phyloP scores from a whole-genome alignment of 2,797 vertebrate genomes.

The Tadarida brasiliensis region DNA sequence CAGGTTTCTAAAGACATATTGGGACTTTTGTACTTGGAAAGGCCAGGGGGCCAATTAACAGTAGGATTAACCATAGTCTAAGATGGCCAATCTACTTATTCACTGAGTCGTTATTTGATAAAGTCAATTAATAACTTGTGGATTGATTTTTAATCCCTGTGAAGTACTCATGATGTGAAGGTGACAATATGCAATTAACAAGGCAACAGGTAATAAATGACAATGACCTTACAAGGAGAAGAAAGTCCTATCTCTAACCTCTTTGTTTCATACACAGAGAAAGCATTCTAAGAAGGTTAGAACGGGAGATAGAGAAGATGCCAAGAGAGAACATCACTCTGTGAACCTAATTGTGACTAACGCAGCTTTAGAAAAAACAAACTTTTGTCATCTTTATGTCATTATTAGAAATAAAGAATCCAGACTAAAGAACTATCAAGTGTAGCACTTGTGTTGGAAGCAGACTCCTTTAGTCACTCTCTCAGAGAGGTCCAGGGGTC shows the following conservation, averaged over 20 bases:
- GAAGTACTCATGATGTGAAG: slow-evolving; percentile 39
- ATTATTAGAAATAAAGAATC: slow-evolving; percentile 26
- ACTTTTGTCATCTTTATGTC: not conserved
- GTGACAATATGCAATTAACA: slow-evolving; percentile 68
- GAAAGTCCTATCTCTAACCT: not conserved
- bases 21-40: slow-evolving; percentile 48
- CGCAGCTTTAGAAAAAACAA: not conserved
- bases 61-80: slow-evolving; percentile 58
- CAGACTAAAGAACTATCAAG: not conserved
- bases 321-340: not conserved
- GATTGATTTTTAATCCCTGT: slow-evolving; percentile 61
- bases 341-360: not conserved
- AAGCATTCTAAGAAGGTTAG: not conserved
- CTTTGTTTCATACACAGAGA: not conserved
- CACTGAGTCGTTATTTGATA: slow-evolving; percentile 67
- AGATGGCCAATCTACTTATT: slow-evolving; percentile 50
- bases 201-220: slow-evolving; percentile 58
- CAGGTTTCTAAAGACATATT: slow-evolving; percentile 48
- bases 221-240: slow-evolving; percentile 6
- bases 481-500: not conserved
- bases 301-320: not conserved
- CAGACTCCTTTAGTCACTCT: not conserved
- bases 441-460: not conserved
- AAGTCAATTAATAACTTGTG: slow-evolving; percentile 65
- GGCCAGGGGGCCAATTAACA: slow-evolving; percentile 58